Conservation (phyloP, 1,140 invertebrate genomes). For the Colletes latitarsis region DNA sequence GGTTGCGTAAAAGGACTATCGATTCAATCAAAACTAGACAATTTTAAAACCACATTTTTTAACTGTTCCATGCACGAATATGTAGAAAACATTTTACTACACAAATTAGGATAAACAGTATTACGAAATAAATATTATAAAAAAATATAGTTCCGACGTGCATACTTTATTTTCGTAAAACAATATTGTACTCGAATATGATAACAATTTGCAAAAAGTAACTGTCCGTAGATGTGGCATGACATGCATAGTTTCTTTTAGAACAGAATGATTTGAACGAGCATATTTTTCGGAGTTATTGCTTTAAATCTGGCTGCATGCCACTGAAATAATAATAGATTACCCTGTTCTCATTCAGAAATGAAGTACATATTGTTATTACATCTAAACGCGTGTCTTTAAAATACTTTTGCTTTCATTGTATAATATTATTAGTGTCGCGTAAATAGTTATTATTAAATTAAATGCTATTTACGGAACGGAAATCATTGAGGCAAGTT, state of each 20-base stretch:
- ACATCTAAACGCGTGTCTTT: not conserved
- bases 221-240: not conserved
- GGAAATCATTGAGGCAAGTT: not conserved
- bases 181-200: not conserved
- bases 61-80: not conserved
- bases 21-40: not conserved
- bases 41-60: not conserved
- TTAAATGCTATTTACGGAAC: not conserved
- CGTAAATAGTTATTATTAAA: not conserved
- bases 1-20: slow-evolving; percentile 16
- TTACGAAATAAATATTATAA: too few species aligned
- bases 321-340: slow-evolving; percentile 73
- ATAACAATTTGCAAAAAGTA: not conserved
- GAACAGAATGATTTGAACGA: not conserved
- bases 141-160: too few species aligned
- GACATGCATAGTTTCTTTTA: not conserved
- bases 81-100: not conserved
- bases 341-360: slow-evolving; percentile 35
- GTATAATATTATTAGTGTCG: not conserved
- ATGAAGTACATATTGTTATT: not conserved
- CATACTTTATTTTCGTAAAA: too few species aligned
- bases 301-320: slow-evolving; percentile 61
- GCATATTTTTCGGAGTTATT: slow-evolving; percentile 52
- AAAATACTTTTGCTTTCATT: not conserved
- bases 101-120: not conserved